Evolutionary conservation across 2,797 vertebrate species (phyloP), one percentile per base, ranked within the genome.

Genomic region (Sebastes goodei): DNA sequence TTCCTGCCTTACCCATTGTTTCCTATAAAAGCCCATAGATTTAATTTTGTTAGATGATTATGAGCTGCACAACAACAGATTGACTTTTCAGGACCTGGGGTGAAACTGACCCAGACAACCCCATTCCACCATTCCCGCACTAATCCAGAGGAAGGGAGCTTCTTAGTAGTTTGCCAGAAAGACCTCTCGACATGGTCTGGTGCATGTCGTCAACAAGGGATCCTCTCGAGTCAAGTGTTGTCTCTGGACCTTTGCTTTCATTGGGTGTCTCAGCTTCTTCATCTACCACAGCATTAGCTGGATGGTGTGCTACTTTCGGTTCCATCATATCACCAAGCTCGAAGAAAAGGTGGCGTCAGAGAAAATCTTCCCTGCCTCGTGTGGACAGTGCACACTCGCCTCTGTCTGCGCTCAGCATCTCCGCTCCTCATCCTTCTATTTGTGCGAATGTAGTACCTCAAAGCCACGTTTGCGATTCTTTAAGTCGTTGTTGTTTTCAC

Each of bases 221-320:
- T 71, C 77, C 57, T 82, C 63, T 74, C 7, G 20, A 57, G 42
- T 86, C 38, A 71, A 35, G 35, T 12, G 7, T n/a, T 63, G 35
- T 60, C 62, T 89, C 49, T 86, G 84, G 81, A 82, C 64, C 6
- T 52, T 78, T 71, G 72, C 71, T 72, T 86, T 92, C 46, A 70
- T 25, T 10, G 75, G 38, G 32, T 79, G 42, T 63, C 23, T 83
- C 33, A 59, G 57, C 62, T 52, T 89, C 23, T 62, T 92, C 30
- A 3, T 84, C 71, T 63, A 82, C 61, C 61, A 69, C 49, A 52
- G 71, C 14, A 68, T 82, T 67, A 65, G 25, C 1, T 6, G 29
- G 29, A 64, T 84, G 27, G 7, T 65, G 10, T 63, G 56, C 71
- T 84, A 74, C 81, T 85, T 89, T 68, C 23, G 79, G 25, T 90